phyloP scores from a whole-genome alignment of 2,797 vertebrate species.

The Halcyon leucocephala region DNA sequence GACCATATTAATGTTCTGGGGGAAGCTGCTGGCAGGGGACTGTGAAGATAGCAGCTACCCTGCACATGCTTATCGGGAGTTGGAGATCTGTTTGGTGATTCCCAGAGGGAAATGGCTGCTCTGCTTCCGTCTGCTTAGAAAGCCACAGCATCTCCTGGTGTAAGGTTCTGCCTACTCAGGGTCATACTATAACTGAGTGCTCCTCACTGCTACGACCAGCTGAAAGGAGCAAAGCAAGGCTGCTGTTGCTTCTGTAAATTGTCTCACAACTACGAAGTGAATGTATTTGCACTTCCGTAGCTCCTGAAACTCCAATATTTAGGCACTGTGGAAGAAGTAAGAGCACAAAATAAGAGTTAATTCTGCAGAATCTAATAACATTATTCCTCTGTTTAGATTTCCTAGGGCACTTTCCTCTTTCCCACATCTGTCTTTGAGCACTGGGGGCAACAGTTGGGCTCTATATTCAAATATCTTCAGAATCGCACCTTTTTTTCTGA shows the following conservation, averaged over 20 bases:
- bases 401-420: neutral
- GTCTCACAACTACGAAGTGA: neutral
- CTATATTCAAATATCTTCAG: neutral
- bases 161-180: neutral
- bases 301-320: neutral
- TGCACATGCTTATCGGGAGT: neutral
- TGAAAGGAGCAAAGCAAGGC: neutral
- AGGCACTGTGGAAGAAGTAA: neutral
- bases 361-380: neutral
- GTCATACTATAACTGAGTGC: neutral
- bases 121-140: neutral
- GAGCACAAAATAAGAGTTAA: neutral
- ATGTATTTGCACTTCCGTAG: neutral
- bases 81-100: neutral
- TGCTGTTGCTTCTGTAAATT: neutral
- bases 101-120: neutral
- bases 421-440: neutral
- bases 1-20: fast-evolving
- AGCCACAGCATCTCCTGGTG: neutral
- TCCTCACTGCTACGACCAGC: neutral
- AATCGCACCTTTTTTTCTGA: neutral
- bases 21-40: neutral
- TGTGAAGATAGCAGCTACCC: neutral
- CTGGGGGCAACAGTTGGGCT: fast-evolving
- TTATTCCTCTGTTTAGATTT: neutral